These are phyloP conservation scores for Nymphicus hollandicus DNA, from an alignment of 2,113 vertebrate species.

Conservation along the genomic window DNA sequence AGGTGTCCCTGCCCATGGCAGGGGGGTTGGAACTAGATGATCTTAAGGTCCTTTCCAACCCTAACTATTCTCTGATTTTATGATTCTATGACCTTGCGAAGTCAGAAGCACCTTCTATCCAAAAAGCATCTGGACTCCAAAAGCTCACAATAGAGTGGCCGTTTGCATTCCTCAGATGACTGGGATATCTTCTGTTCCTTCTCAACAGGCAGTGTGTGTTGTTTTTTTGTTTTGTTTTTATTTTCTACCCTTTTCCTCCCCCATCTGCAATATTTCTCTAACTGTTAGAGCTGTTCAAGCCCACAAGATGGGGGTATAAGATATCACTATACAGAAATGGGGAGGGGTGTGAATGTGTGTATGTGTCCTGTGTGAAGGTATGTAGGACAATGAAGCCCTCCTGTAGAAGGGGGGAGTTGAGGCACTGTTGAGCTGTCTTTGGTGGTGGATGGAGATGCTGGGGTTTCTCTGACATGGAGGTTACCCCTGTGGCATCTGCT, in stretches of 20 bases:
- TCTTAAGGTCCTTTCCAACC: no score
- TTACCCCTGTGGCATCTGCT: neutral
- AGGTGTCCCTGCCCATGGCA: no score
- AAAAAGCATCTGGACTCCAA: neutral
- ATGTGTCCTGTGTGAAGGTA: neutral
- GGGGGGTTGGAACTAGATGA: no score
- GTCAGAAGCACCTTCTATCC: neutral
- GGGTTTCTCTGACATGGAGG: neutral
- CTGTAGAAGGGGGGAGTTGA: neutral
- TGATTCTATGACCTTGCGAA: neutral
- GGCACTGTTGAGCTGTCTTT: fast-evolving
- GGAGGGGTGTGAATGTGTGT: neutral
- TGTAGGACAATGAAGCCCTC: neutral
- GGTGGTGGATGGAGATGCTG: neutral
- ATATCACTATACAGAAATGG: neutral
- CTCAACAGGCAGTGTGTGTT: neutral
- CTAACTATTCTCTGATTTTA: no score
- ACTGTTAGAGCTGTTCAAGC: neutral
- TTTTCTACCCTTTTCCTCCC: neutral
- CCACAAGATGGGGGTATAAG: neutral
- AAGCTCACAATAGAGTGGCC: neutral
- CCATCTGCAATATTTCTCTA: neutral
- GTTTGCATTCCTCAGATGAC: neutral
- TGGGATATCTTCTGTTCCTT: neutral
- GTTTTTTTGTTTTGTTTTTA: neutral